A percentile compares a stretch with the other conserved stretches of the same genome.
Conservation (phyloP, 2,888 invertebrate species). For the Tachystola acroxantha region DNA sequence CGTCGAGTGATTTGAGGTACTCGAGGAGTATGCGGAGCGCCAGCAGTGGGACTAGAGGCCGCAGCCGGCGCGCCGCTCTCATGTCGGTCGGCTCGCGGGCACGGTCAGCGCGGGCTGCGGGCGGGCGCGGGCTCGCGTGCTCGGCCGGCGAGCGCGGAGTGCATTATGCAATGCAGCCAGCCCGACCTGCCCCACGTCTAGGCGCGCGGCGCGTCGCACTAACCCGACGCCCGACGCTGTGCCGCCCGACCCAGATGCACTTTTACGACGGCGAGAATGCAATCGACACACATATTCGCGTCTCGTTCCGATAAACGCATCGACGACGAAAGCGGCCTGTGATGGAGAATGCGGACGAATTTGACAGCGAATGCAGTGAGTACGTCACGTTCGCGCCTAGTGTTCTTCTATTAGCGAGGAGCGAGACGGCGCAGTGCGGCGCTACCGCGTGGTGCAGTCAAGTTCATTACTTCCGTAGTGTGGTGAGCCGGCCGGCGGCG, state of each 20-base stretch:
- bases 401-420: constrained; percentile 49
- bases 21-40: constrained; percentile 60
- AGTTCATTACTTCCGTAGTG: constrained; percentile 79
- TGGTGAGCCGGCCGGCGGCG: constrained; percentile 42
- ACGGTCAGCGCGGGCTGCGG: constrained; percentile 22
- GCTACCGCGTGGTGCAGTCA: constrained; percentile 70
- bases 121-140: constrained; percentile 36
- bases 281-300: constrained; percentile 77
- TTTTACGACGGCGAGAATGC: constrained; percentile 73
- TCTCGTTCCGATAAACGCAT: constrained; percentile 78
- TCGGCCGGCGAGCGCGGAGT: constrained; percentile 46
- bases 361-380: constrained; percentile 73
- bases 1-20: constrained; percentile 61
- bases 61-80: constrained; percentile 33
- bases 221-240: constrained; percentile 58
- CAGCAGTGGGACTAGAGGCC: constrained; percentile 56
- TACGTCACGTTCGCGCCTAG: constrained; percentile 69
- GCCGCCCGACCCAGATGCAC: constrained; percentile 77
- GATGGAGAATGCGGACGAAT: constrained; percentile 75
- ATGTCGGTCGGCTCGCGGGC: constrained; percentile 29
- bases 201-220: constrained; percentile 62
- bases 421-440: constrained; percentile 57
- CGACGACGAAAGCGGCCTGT: constrained; percentile 76
- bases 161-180: constrained; percentile 64
- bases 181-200: constrained; percentile 73